Percentiles rank a stretch among this genome's conserved stretches.
Evolutionary conservation across 2,113 vertebrate genomes (phyloP).

Genomic region (Perca fluviatilis): DNA sequence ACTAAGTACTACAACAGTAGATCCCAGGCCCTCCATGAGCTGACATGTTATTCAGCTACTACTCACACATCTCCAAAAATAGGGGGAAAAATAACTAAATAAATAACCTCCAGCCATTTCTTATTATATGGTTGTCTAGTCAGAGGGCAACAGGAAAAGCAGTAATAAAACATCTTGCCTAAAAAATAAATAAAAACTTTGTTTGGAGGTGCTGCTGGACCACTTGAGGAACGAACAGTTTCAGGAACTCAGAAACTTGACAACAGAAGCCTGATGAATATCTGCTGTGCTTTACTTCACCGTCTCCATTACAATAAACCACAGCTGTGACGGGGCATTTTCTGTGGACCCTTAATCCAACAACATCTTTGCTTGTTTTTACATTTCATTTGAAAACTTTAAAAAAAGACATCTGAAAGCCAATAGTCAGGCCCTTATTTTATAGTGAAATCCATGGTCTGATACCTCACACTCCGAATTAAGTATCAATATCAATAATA

Average conservation of each 20-base stretch:
- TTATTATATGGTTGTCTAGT: conserved; percentile 78
- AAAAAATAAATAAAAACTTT: conserved; percentile 53
- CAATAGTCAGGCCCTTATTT: background rate
- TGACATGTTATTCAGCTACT: conserved; percentile 28
- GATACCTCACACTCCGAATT: accelerated
- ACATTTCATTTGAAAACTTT: background rate
- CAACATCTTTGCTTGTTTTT: background rate
- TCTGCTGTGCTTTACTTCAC: conserved; percentile 14
- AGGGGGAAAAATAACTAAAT: conserved; percentile 41
- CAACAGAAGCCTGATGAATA: conserved; percentile 36
- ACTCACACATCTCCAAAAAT: conserved; percentile 67
- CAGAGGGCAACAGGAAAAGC: conserved; percentile 78
- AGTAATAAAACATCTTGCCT: conserved; percentile 76
- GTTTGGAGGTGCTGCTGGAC: conserved; percentile 46
- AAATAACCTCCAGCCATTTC: conserved; percentile 67
- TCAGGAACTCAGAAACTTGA: conserved; percentile 24
- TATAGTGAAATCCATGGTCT: background rate
- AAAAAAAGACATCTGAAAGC: background rate
- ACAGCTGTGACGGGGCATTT: background rate
- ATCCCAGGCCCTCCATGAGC: background rate
- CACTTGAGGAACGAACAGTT: conserved; percentile 16
- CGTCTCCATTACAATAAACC: background rate
- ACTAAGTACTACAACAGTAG: background rate
- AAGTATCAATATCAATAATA: conserved; percentile 5
- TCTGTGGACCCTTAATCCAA: background rate